Base-by-base conservation (phyloP, 37 sponge, comb jelly and placozoan genomes). In the Beroe forskalii region DNA sequence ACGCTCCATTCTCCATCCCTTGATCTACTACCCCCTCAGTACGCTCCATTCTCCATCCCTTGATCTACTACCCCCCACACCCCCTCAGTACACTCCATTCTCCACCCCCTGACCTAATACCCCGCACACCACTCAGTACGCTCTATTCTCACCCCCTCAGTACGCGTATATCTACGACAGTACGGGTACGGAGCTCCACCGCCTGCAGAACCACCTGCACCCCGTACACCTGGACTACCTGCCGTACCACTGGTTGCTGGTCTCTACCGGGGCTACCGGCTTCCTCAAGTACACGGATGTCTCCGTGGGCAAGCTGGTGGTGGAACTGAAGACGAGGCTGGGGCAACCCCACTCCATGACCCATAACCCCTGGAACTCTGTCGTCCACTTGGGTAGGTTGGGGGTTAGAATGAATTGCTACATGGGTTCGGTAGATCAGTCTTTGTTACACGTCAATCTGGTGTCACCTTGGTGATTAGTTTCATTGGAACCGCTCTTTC, bases 161-260 rank as follows among this genome's bases (percentile, higher is more conserved):
- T 92, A 92, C 67, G 67, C 96, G 62, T 95, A 96, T 91, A 93
- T 99, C 40, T 99, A 99, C 62, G 99, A 99, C 90, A 93, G 93
- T 33, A 75, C 91, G 0, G 99, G 99, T 0, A 93, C 92, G 44
- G 99, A 99, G 62, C 86, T 99, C n/a, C 99, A 99, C 90, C 86
- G 95, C 41, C 93, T 99, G 37, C 91, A 93, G 91, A 72, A 92
- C 39, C 94, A 93, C 92, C 76, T 90, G 22, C 60, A 94, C 19
- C 94, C 94, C 41, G 93, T 93, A 89, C 76, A 42, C 22, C 92
- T 99, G 42, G 92, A 92, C 33, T 99, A 97, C 91, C 92, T 99
- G 0, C 99, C 99, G 36, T 96, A 94, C 91, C 99, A 99, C 92
- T 99, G 95, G 86, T 93, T 99, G 40, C 93, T 99, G n/a, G 99